These are phyloP conservation scores for Mesopsocus fuscifrons DNA, from an alignment of 2,888 invertebrate genomes.

Conservation along the genomic window DNA sequence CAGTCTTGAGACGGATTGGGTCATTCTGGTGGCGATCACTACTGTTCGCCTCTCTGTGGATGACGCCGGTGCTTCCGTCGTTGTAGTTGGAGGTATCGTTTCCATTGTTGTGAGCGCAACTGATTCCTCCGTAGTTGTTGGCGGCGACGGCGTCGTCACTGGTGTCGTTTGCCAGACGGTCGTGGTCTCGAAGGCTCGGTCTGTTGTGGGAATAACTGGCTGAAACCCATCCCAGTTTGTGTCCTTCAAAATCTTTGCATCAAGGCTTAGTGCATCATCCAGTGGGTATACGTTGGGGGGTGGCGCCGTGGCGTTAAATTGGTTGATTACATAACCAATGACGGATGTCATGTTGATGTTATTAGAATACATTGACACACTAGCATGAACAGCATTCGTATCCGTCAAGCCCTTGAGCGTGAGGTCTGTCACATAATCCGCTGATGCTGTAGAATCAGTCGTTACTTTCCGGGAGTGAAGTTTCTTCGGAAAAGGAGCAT, in stretches of 20 bases:
- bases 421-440: conserved; percentile 1
- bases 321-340: neutral
- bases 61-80: conserved; percentile 1
- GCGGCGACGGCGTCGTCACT: conserved; percentile 1
- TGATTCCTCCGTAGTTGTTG: conserved; percentile 10
- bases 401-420: conserved; percentile 1
- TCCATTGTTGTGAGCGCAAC: neutral
- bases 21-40: conserved; percentile 8
- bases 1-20: neutral
- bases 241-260: conserved; percentile 6
- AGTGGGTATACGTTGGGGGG: neutral
- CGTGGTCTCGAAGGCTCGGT: conserved; percentile 5
- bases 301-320: neutral
- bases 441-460: neutral
- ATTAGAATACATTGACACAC: neutral
- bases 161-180: conserved; percentile 6
- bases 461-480: neutral
- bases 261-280: neutral
- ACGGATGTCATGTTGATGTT: neutral
- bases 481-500: neutral
- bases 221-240: conserved; percentile 8
- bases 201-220: neutral
- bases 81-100: conserved; percentile 10
- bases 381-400: neutral
- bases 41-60: conserved; percentile 12